phyloP scores from a whole-genome alignment of 2,113 vertebrate species.

The Brachypodius melanocephalos region DNA sequence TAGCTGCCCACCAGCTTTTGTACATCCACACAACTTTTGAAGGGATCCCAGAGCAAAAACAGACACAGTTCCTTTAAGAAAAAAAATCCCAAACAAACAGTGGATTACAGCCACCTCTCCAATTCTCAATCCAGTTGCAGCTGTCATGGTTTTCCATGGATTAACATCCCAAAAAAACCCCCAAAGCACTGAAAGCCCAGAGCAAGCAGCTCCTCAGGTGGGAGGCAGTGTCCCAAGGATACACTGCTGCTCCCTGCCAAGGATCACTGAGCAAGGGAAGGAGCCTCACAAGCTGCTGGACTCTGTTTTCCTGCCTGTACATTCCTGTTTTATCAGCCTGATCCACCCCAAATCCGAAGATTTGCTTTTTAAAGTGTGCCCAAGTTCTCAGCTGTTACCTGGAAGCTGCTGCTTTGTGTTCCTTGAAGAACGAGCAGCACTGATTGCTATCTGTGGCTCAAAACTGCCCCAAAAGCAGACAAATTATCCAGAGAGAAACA shows the following conservation, averaged over 20 bases:
- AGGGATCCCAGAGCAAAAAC: neutral
- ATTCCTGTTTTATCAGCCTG: neutral
- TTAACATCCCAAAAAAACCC: neutral
- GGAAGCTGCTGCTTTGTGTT: neutral
- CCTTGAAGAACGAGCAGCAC: neutral
- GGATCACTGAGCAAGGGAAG: neutral
- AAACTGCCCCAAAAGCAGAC: neutral
- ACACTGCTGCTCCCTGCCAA: neutral
- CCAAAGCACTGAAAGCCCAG: neutral
- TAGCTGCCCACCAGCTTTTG: neutral
- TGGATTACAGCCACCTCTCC: neutral
- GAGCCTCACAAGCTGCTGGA: neutral
- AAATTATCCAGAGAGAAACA: neutral
- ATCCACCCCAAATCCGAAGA: accelerated
- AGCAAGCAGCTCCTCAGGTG: neutral
- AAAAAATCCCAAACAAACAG: neutral
- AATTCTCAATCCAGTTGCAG: neutral
- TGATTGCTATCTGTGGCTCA: neutral
- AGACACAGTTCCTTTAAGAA: neutral
- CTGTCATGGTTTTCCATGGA: neutral
- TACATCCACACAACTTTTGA: neutral
- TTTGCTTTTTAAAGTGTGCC: accelerated
- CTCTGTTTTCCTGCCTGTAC: neutral
- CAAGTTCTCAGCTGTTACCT: neutral
- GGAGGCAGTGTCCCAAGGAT: neutral